These are phyloP conservation scores for Champsocephalus gunnari DNA, from an alignment of 2,797 vertebrate species.

Conservation along the genomic window DNA sequence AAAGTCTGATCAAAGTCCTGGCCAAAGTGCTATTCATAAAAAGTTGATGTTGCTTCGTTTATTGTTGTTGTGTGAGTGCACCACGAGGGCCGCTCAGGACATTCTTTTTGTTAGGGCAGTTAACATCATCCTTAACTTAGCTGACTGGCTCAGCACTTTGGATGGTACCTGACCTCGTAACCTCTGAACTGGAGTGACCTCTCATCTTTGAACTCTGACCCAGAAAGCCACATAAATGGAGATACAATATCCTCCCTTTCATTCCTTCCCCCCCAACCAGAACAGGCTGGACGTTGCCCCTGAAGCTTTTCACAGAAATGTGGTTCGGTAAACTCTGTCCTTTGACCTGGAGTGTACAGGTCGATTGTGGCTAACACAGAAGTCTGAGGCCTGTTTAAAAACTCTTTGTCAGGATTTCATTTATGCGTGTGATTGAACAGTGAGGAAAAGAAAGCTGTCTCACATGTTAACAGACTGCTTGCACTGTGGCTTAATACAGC, in stretches of 20 bases:
- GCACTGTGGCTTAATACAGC: slow-evolving; percentile 5
- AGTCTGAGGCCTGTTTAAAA: slow-evolving; percentile 32
- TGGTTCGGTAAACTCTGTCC: slow-evolving; percentile 76
- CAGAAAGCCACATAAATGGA: slow-evolving; percentile 84
- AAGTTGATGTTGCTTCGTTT: slow-evolving; percentile 62
- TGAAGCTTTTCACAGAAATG: slow-evolving; percentile 81
- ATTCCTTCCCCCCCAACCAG: slow-evolving; percentile 63
- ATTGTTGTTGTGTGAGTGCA: slow-evolving; percentile 56
- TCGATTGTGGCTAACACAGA: slow-evolving; percentile 64
- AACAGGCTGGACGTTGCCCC: slow-evolving; percentile 79
- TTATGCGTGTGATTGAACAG: slow-evolving; percentile 34
- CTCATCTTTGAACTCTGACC: slow-evolving; percentile 84
- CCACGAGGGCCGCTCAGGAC: slow-evolving; percentile 5
- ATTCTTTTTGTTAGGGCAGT: neutral
- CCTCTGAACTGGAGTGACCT: slow-evolving; percentile 79
- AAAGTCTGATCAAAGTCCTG: slow-evolving; percentile 76
- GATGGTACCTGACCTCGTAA: slow-evolving; percentile 77
- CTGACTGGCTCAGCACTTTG: slow-evolving; percentile 70
- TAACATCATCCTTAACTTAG: slow-evolving; percentile 38
- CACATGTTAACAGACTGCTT: slow-evolving; percentile 34
- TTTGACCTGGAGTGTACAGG: slow-evolving; percentile 76
- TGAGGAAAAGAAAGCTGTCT: neutral
- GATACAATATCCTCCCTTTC: slow-evolving; percentile 86
- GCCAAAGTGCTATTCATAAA: slow-evolving; percentile 75
- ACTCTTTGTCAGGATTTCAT: slow-evolving; percentile 46